Evolutionary conservation across 1,140 invertebrate genomes (phyloP).

Genomic region (Eurosta solidaginis): DNA sequence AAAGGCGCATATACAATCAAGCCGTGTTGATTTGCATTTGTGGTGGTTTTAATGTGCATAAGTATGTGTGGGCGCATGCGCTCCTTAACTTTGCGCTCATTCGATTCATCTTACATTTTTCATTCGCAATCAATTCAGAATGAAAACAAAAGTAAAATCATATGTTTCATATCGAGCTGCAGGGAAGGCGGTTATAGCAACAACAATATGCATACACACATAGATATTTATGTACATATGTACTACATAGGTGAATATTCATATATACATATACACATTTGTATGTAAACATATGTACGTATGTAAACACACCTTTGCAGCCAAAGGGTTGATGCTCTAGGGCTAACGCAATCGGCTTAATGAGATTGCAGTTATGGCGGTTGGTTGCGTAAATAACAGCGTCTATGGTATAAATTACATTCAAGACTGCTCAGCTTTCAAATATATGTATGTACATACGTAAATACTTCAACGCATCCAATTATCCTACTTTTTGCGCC

Average conservation of each 20-base stretch:
- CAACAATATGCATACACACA: neutral
- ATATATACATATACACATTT: neutral
- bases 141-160: constrained; percentile 16
- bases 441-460: too few relatives aligned
- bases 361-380: neutral
- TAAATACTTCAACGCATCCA: too few relatives aligned
- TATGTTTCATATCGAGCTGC: neutral
- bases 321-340: constrained; percentile 18
- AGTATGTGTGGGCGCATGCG: neutral
- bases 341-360: neutral
- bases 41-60: neutral
- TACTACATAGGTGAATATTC: too few relatives aligned
- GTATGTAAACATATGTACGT: neutral
- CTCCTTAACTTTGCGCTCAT: neutral
- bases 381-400: neutral
- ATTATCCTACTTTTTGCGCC: too few relatives aligned
- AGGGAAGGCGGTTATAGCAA: neutral
- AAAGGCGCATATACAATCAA: neutral
- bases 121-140: neutral
- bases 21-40: neutral
- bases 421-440: too few relatives aligned
- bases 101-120: neutral
- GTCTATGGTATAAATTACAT: too few relatives aligned
- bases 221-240: too few relatives aligned
- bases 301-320: constrained; percentile 23